Conservation (phyloP, 2,113 vertebrate genomes). For the Tyrannus savana region DNA sequence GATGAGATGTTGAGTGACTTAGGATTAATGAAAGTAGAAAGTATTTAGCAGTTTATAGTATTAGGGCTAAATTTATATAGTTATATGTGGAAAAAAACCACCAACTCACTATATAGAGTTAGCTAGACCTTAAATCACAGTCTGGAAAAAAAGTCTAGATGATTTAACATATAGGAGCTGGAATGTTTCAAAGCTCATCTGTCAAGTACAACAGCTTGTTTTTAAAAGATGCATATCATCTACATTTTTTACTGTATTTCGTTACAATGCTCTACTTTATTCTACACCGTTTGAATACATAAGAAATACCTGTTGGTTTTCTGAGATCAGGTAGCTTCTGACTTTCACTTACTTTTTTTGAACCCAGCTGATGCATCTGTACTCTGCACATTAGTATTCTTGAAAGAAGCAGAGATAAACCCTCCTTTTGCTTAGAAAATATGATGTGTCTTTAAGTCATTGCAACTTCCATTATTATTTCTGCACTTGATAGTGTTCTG, state of each 20-base stretch:
- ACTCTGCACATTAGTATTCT: not conserved
- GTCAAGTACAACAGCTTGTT: not conserved
- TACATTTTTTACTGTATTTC: slow-evolving; percentile 26
- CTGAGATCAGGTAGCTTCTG: slow-evolving; percentile 26
- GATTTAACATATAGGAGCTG: not conserved
- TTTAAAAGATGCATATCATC: slow-evolving; percentile 13
- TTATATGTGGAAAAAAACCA: not conserved
- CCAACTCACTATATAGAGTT: not conserved
- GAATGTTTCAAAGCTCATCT: slow-evolving; percentile 2
- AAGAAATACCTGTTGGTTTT: not conserved
- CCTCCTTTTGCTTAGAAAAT: slow-evolving; percentile 27
- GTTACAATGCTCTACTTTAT: slow-evolving; percentile 34
- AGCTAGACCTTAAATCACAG: slow-evolving; percentile 11
- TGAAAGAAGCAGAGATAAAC: slow-evolving; percentile 14
- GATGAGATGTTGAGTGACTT: not conserved
- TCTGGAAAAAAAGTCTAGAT: not conserved
- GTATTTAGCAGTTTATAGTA: not conserved
- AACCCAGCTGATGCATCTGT: slow-evolving; percentile 7
- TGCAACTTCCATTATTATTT: not conserved
- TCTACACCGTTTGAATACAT: slow-evolving; percentile 25
- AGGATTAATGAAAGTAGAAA: slow-evolving; percentile 1
- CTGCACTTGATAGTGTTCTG: not conserved
- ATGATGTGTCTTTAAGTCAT: not conserved
- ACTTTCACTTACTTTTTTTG: not conserved
- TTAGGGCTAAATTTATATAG: not conserved